Conservation (phyloP, 2,888 invertebrate genomes). For the Lithophane ornitopus region DNA sequence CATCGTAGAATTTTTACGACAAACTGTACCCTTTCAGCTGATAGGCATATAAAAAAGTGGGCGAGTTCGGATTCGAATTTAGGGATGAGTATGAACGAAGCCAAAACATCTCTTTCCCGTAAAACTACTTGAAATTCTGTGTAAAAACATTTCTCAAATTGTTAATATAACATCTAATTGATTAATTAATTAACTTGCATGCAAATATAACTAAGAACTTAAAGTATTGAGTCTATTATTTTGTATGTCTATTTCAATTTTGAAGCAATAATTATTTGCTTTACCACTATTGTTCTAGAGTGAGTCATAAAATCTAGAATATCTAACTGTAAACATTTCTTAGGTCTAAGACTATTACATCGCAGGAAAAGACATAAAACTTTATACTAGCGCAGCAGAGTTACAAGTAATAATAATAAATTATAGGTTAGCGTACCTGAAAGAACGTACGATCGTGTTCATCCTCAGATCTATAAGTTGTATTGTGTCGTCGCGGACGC, state of each 20-base stretch:
- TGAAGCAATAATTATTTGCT: slow-evolving; percentile 37
- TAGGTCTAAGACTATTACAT: slow-evolving; percentile 43
- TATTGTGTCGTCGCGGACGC: slow-evolving; percentile 98
- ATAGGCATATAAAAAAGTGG: no score
- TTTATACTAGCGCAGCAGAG: slow-evolving; percentile 47
- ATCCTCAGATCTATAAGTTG: slow-evolving; percentile 98
- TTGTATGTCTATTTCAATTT: slow-evolving; percentile 22
- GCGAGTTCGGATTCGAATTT: no score
- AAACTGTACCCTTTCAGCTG: no score
- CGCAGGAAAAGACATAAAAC: slow-evolving; percentile 54
- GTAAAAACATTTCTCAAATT: neutral
- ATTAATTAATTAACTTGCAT: neutral
- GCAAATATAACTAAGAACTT: neutral
- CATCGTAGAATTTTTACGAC: no score
- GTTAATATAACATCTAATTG: neutral
- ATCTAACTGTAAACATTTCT: slow-evolving; percentile 53
- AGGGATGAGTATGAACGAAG: no score
- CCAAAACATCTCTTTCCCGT: neutral
- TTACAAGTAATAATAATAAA: slow-evolving; percentile 61
- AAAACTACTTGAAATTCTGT: neutral
- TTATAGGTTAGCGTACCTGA: slow-evolving; percentile 91
- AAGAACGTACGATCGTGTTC: slow-evolving; percentile 97
- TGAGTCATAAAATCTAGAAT: slow-evolving; percentile 51
- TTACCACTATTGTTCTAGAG: slow-evolving; percentile 39
- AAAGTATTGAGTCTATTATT: slow-evolving; percentile 11